Evolutionary conservation across 1,140 invertebrate genomes (phyloP).

Genomic region (Galleria mellonella): DNA sequence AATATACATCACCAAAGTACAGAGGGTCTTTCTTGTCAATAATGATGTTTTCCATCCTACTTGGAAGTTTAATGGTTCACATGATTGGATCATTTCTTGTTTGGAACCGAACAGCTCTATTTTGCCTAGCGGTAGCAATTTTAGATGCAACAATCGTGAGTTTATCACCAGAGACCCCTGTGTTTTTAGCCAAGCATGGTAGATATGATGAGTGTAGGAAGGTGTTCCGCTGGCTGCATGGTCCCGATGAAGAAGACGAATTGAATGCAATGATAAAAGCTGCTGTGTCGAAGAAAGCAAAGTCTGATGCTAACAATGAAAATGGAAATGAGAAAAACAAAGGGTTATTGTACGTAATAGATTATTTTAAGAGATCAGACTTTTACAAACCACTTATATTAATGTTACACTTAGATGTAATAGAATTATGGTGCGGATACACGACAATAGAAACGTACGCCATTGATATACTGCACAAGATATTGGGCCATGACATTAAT

Average conservation of each 20-base stretch:
- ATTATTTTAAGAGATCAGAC: too few relatives aligned
- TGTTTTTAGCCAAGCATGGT: conserved; percentile 14
- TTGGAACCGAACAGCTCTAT: conserved; percentile 13
- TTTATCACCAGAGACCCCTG: conserved; percentile 19
- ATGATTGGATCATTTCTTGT: conserved; percentile 7
- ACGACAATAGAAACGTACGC: too few relatives aligned
- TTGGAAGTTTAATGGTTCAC: conserved; percentile 12
- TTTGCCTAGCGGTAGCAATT: conserved; percentile 8
- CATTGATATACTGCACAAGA: too few relatives aligned
- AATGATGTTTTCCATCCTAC: conserved; percentile 11
- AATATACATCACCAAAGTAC: conserved; percentile 13
- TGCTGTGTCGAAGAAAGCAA: too few relatives aligned
- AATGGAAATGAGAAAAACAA: too few relatives aligned
- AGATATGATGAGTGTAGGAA: conserved; percentile 16
- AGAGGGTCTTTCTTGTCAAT: conserved; percentile 20
- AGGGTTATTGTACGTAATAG: too few relatives aligned
- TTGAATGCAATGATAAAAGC: conserved; percentile 17
- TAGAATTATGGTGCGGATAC: too few relatives aligned
- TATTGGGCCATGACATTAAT: too few relatives aligned
- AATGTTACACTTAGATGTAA: too few relatives aligned
- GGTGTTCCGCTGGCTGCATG: conserved; percentile 21
- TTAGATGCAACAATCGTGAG: conserved; percentile 13
- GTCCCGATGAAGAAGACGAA: conserved; percentile 16
- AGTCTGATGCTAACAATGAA: too few relatives aligned
- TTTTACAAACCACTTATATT: too few relatives aligned